A percentile compares a stretch with the other conserved stretches of the same genome.
Conservation (phyloP, 2,113 vertebrate genomes). For the Spea bombifrons region DNA sequence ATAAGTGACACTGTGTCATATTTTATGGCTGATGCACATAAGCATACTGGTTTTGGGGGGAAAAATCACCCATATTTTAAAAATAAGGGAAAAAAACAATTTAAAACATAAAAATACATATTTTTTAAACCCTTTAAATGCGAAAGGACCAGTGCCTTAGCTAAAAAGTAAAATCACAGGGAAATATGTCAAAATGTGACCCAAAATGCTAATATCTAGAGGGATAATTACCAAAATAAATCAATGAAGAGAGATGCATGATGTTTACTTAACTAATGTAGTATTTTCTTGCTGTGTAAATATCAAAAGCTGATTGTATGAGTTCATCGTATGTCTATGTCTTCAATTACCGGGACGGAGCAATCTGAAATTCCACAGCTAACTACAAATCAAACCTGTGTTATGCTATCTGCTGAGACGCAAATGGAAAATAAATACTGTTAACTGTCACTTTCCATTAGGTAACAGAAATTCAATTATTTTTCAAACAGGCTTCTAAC, state of each 20-base stretch:
- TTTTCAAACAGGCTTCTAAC: constrained; percentile 95
- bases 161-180: constrained; percentile 23
- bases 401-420: constrained; percentile 86
- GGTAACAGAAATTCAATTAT: constrained; percentile 94
- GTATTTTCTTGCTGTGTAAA: constrained; percentile 64
- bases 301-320: constrained; percentile 66
- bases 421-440: constrained; percentile 84
- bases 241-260: constrained; percentile 52
- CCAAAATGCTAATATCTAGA: constrained; percentile 66
- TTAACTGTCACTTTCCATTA: constrained; percentile 94
- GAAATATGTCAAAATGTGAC: constrained; percentile 62
- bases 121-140: no score
- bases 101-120: no score
- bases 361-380: constrained; percentile 79
- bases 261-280: constrained; percentile 68
- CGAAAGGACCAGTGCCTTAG: no score
- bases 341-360: constrained; percentile 76
- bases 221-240: constrained; percentile 63
- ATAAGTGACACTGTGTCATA: no score
- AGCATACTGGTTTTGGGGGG: no score
- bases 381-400: constrained; percentile 84
- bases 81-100: no score
- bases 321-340: constrained; percentile 69
- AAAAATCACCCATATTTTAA: no score
- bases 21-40: no score